Percentiles rank a stretch among this genome's conserved stretches.
phyloP scores from a whole-genome alignment of 2,888 invertebrate genomes.

The Lysandra bellargus region DNA sequence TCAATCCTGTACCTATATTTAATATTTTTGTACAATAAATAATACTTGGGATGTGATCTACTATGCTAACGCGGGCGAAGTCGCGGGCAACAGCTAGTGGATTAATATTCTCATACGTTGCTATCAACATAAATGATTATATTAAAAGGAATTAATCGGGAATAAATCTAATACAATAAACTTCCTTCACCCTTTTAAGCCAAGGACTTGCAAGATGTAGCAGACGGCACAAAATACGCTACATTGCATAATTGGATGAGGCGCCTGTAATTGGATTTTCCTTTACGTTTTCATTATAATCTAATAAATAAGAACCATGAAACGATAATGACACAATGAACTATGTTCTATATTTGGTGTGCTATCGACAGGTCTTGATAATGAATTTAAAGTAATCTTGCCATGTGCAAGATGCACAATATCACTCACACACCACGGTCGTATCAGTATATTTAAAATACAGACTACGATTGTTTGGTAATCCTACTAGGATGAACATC shows the following conservation, averaged over 20 bases:
- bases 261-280: slow-evolving; percentile 58
- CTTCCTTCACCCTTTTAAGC: slow-evolving; percentile 38
- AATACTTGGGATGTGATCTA: too few relatives aligned
- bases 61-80: too few relatives aligned
- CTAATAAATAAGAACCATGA: slow-evolving; percentile 52
- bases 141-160: neutral
- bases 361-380: neutral
- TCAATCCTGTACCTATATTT: too few relatives aligned
- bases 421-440: too few relatives aligned
- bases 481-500: too few relatives aligned
- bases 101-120: neutral
- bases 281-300: slow-evolving; percentile 57
- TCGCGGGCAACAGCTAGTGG: neutral
- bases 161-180: slow-evolving; percentile 29
- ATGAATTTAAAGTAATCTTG: neutral
- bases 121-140: neutral
- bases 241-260: slow-evolving; percentile 63
- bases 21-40: too few relatives aligned
- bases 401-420: neutral
- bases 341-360: slow-evolving; percentile 23
- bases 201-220: slow-evolving; percentile 41
- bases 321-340: slow-evolving; percentile 34
- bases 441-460: too few relatives aligned
- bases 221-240: slow-evolving; percentile 40
- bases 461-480: too few relatives aligned